A percentile compares a stretch with the other conserved stretches of the same genome.
phyloP scores from a whole-genome alignment of 64 coral and sea anemone genomes.

The Montipora efflorescens region DNA sequence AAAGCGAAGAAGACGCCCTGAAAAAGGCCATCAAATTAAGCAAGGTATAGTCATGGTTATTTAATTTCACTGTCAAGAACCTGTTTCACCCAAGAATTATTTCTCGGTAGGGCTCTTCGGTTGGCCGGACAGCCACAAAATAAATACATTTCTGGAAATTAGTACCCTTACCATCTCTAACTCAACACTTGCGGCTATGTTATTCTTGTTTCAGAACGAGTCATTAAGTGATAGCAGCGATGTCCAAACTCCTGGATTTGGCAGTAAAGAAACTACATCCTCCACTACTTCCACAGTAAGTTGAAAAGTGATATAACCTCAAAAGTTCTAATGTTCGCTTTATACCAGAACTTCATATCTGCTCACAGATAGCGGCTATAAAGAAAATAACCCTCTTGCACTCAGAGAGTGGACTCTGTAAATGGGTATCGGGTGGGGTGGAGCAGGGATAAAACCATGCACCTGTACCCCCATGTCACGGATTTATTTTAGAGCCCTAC shows the following conservation, averaged over 20 bases:
- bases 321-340: slow-evolving; percentile 24
- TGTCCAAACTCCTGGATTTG: slow-evolving; percentile 50
- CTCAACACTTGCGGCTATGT: slow-evolving; percentile 15
- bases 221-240: slow-evolving; percentile 35
- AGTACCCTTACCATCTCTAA: background rate
- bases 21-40: slow-evolving; percentile 28
- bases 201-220: slow-evolving; percentile 24
- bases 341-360: background rate
- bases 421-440: too few species aligned
- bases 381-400: too few species aligned
- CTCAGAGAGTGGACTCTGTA: too few species aligned
- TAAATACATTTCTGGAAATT: slow-evolving; percentile 1
- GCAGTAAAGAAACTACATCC: background rate
- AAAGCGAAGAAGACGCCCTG: slow-evolving; percentile 32
- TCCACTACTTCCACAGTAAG: slow-evolving; percentile 13
- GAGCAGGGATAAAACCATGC: too few species aligned
- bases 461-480: too few species aligned
- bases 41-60: slow-evolving; percentile 50
- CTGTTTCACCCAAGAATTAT: background rate
- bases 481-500: too few species aligned
- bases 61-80: background rate
- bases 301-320: slow-evolving; percentile 28
- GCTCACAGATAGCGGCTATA: too few species aligned
- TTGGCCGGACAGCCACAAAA: background rate
- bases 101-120: background rate